phyloP scores from a whole-genome alignment of 2,797 vertebrate species.

The Lepilemur ruficaudatus region DNA sequence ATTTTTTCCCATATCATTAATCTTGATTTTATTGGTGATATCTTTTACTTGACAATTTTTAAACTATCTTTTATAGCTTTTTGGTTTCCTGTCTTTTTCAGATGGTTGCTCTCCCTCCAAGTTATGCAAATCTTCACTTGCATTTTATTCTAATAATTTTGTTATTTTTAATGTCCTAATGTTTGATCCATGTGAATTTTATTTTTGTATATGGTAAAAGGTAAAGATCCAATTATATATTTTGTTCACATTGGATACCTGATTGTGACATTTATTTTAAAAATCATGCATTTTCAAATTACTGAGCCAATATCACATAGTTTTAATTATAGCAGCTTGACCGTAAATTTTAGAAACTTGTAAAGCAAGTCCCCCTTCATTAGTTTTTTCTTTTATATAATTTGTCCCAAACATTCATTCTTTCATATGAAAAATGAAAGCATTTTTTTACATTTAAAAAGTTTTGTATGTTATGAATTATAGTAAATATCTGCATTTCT shows the following conservation, averaged over 20 bases:
- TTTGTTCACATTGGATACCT: conserved; percentile 7
- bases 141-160: neutral
- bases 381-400: neutral
- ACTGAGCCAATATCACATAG: neutral
- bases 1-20: conserved; percentile 26
- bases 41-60: conserved; percentile 22
- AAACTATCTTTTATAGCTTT: neutral
- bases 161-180: conserved; percentile 22
- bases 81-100: conserved; percentile 40
- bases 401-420: neutral
- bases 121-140: neutral
- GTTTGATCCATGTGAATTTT: conserved; percentile 8
- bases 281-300: conserved; percentile 30
- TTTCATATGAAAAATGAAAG: conserved; percentile 34
- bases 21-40: conserved; percentile 36
- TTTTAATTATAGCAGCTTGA: conserved; percentile 32
- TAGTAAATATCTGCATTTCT: conserved; percentile 32
- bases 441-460: conserved; percentile 5
- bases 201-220: conserved; percentile 25
- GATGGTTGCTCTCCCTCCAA: neutral
- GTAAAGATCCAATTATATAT: neutral
- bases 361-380: neutral
- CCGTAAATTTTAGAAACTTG: conserved; percentile 24
- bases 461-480: neutral
- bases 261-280: conserved; percentile 23